phyloP scores from a whole-genome alignment of 1,140 invertebrate species.

The Gryllus bimaculatus region DNA sequence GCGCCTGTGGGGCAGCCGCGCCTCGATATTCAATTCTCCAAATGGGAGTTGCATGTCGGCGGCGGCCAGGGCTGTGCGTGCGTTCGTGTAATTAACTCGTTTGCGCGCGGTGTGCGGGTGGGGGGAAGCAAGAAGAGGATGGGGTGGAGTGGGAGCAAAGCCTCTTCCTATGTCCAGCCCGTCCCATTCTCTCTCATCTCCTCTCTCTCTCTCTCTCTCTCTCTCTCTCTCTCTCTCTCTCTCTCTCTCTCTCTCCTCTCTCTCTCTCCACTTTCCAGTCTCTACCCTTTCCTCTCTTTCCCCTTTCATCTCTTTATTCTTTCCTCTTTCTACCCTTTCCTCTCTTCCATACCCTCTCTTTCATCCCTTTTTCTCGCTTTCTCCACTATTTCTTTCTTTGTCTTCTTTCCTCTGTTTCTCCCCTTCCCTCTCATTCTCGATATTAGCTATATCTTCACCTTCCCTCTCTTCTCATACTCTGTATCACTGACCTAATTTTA shows the following conservation, averaged over 20 bases:
- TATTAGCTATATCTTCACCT: neutral
- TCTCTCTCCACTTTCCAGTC: neutral
- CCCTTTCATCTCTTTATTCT: neutral
- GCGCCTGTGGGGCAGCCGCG: no score
- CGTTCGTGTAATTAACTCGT: neutral
- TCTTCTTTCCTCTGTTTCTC: neutral
- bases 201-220: neutral
- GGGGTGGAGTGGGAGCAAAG: neutral
- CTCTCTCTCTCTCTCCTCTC: neutral
- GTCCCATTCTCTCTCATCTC: neutral
- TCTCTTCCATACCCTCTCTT: neutral
- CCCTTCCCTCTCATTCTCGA: neutral
- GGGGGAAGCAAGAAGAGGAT: neutral
- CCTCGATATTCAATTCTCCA: neutral
- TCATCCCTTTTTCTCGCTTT: neutral
- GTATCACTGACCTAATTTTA: neutral
- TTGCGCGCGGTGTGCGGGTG: neutral
- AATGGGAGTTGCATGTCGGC: neutral
- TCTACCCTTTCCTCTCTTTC: neutral
- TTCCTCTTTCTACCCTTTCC: neutral
- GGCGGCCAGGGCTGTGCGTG: neutral
- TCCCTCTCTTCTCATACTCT: neutral
- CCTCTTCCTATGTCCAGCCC: neutral
- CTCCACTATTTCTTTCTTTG: neutral
- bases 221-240: neutral